Percentiles rank a stretch among this genome's conserved stretches.
Evolutionary conservation across 2,888 invertebrate genomes (phyloP).

Genomic region (Mystacides longicornis): DNA sequence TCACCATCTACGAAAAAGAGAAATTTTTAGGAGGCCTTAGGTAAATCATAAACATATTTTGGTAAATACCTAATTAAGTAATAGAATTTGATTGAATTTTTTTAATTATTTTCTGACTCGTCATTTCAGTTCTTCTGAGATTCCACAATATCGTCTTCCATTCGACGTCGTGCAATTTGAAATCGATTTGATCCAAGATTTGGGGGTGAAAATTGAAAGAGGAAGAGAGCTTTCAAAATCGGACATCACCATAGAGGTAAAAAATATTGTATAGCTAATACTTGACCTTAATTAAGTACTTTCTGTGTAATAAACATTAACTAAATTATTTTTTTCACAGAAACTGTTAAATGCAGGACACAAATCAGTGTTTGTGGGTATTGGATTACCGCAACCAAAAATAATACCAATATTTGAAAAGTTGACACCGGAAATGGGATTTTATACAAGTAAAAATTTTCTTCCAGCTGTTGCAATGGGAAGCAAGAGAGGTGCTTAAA

Average conservation of each 20-base stretch:
- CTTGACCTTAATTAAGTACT: not conserved
- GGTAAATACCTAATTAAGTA: not conserved
- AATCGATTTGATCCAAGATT: constrained; percentile 79
- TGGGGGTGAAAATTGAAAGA: constrained; percentile 83
- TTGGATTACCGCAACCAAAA: constrained; percentile 89
- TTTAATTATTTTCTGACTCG: not conserved
- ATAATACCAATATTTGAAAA: constrained; percentile 67
- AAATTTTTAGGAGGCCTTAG: constrained; percentile 84
- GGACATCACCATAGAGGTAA: constrained; percentile 63
- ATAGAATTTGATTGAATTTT: not conserved
- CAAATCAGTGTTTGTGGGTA: constrained; percentile 75
- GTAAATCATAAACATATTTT: constrained; percentile 41
- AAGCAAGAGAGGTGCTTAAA: constrained; percentile 71
- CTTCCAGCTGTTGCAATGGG: constrained; percentile 80
- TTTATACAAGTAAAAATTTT: constrained; percentile 92
- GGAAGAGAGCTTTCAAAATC: constrained; percentile 62
- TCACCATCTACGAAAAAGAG: constrained; percentile 90
- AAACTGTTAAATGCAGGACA: constrained; percentile 61
- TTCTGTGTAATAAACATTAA: not conserved
- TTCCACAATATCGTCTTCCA: constrained; percentile 94
- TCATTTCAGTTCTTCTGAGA: constrained; percentile 84
- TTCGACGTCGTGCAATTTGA: constrained; percentile 90
- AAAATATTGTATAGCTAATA: not conserved
- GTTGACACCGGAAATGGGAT: constrained; percentile 73
- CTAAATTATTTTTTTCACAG: constrained; percentile 32